Evolutionary conservation across 2,888 invertebrate species (phyloP).

Genomic region (Frankliniella fusca): DNA sequence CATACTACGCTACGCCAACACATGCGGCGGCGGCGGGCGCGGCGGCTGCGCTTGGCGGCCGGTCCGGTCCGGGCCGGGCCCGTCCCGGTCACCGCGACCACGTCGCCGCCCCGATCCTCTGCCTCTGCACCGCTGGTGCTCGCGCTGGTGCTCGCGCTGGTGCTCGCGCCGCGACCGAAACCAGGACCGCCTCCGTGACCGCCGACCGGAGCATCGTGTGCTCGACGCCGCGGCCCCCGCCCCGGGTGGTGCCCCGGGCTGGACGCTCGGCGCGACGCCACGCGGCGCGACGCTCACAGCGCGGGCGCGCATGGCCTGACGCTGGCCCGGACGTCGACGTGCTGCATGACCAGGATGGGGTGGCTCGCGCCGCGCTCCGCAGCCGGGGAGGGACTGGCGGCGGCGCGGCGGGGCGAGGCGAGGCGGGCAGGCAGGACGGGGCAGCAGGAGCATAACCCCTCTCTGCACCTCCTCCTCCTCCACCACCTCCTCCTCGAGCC

Average conservation of each 20-base stretch:
- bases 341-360: no score
- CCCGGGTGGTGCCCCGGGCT: not conserved
- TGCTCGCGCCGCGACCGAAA: no score
- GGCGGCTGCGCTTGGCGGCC: not conserved
- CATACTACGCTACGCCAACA: constrained; percentile 47
- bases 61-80: not conserved
- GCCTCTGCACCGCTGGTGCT: not conserved
- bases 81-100: not conserved
- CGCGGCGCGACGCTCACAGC: not conserved
- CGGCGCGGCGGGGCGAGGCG: not conserved
- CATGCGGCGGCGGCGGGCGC: no score
- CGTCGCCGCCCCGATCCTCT: not conserved
- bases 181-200: not conserved
- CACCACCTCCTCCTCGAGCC: no score
- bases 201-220: not conserved
- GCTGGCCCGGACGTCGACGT: not conserved
- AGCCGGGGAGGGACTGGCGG: not conserved
- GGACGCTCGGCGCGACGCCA: not conserved
- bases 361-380: no score
- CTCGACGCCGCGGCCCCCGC: not conserved
- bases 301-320: not conserved
- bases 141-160: no score
- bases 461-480: no score
- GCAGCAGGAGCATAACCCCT: not conserved
- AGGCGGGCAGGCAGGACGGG: not conserved